Evolutionary conservation across 2,888 invertebrate genomes (phyloP).

Genomic region (Laothoe populi): DNA sequence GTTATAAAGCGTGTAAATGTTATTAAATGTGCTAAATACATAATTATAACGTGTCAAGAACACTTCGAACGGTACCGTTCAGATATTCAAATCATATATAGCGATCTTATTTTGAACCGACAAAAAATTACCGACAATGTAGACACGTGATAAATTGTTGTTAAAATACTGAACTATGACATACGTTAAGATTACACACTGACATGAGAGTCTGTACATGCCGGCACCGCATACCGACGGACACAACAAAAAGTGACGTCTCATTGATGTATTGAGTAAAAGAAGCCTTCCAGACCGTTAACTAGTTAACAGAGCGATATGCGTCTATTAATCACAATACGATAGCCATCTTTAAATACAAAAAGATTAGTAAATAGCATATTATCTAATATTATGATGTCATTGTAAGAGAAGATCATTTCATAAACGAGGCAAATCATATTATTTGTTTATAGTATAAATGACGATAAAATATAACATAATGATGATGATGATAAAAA

Average conservation of each 20-base stretch:
- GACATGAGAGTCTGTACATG: constrained; percentile 58
- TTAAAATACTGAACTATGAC: constrained; percentile 78
- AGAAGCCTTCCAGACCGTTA: constrained; percentile 67
- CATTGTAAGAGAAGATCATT: background rate
- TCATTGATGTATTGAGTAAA: constrained; percentile 77
- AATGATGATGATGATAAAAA: background rate
- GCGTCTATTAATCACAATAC: constrained; percentile 64
- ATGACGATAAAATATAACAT: no score
- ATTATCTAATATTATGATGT: background rate
- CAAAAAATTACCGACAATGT: constrained; percentile 54
- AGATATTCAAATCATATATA: background rate
- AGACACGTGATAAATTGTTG: constrained; percentile 68
- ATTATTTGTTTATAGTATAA: background rate
- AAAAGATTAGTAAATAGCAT: constrained; percentile 12
- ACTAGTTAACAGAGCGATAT: constrained; percentile 72
- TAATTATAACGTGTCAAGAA: constrained; percentile 10
- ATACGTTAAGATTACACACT: constrained; percentile 53
- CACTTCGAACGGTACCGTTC: background rate
- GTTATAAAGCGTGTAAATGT: background rate
- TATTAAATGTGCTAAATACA: background rate
- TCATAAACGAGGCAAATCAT: background rate
- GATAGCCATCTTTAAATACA: constrained; percentile 56
- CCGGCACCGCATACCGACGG: constrained; percentile 41
- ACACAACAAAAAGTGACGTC: constrained; percentile 71
- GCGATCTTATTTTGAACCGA: constrained; percentile 45